A percentile compares a stretch with the other conserved stretches of the same genome.
Conservation (phyloP, 1,140 invertebrate species). For the Ceratina japonica region DNA sequence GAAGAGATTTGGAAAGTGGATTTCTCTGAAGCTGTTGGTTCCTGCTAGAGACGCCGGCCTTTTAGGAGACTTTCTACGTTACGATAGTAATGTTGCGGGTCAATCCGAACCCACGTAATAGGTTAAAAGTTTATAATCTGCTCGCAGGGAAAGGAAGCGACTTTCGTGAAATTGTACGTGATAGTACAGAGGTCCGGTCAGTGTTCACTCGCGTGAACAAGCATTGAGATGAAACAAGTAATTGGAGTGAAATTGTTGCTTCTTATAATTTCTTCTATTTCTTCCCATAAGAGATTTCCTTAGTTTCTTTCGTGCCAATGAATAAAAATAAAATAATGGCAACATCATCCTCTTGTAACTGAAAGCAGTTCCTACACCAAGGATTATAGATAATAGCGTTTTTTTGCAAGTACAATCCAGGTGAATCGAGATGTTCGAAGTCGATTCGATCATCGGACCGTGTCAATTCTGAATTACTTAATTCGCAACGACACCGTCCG, state of each 20-base stretch:
- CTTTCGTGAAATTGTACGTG: slow-evolving; percentile 16
- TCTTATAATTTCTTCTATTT: no score
- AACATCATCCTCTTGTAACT: background rate
- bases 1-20: background rate
- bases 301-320: background rate
- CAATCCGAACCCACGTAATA: slow-evolving; percentile 67
- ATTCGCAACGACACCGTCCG: slow-evolving; percentile 10
- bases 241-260: no score
- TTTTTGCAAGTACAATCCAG: background rate
- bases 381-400: background rate
- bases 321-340: background rate
- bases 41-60: slow-evolving; percentile 32
- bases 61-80: slow-evolving; percentile 67
- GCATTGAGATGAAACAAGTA: background rate
- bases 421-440: background rate
- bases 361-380: background rate
- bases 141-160: slow-evolving; percentile 47
- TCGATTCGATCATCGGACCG: background rate
- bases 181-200: background rate
- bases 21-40: background rate
- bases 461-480: slow-evolving; percentile 46
- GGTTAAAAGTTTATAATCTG: slow-evolving; percentile 69
- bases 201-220: background rate
- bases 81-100: slow-evolving; percentile 62
- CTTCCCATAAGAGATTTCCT: no score